Base-by-base conservation (phyloP, 2,113 vertebrate species). In the Raja brachyura region DNA sequence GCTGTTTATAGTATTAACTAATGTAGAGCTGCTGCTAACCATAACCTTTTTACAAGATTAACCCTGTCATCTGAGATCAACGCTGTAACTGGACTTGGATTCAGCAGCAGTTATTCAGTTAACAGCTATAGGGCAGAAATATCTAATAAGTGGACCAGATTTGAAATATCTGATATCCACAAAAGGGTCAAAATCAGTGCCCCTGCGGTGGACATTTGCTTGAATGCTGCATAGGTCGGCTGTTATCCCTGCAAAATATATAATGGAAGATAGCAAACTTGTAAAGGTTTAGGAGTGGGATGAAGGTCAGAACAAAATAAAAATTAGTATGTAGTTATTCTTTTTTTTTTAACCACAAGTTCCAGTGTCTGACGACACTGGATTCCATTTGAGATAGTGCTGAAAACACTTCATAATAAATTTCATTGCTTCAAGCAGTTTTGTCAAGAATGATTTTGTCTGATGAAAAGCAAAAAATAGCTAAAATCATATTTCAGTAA, bases 401-500 rank as follows among this genome's bases (percentile, higher is more conserved):
- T 92, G 66, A 10, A 22, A 54, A 28, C 7, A 20, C 28, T 39
- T 79, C 31, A 3, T 63, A 20, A 66, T 7, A 39, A 66, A 54
- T 39, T 70, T 73, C 68, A 54, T 54, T 92, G 39, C 66, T 48
- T 11, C 8, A 54, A 9, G 14, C 14, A 92, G 68, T 48, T 25
- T 73, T 73, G 70, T 18, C 31, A 92, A 90, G 22, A 70, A 92
- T 73, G 39, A 92, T 70, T 73, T 48, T 48, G 54, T 28, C 5
- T 33, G 18, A 25, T 73, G 33, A 90, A 70, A 90, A 70, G 39
- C 22, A 25, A 88, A 54, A 68, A 92, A 73, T 14, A 54, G 7
- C 33, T 92, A 73, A 92, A 74, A 92, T 74, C 88, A 90, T 90
- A 90, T 48, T 90, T 73, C 90, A 70, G 66, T 92, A 92, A 92